phyloP scores from a whole-genome alignment of 2,888 invertebrate species.

The Himalopsyche anomala region DNA sequence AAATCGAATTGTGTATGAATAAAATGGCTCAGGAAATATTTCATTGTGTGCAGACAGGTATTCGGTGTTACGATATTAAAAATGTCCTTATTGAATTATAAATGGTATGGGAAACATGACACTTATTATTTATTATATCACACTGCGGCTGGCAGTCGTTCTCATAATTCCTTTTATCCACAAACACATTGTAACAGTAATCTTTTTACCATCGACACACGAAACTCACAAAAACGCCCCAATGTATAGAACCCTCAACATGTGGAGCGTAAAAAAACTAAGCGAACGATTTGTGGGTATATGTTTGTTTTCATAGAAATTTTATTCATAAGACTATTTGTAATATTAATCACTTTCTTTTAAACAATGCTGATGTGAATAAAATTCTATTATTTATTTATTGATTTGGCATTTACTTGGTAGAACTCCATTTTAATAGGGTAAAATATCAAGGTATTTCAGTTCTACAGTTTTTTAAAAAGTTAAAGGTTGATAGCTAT shows the following conservation, averaged over 20 bases:
- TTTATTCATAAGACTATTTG: too few species aligned
- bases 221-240: conserved; percentile 16
- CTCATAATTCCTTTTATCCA: conserved; percentile 34
- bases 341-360: too few species aligned
- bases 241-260: not conserved
- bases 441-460: too few species aligned
- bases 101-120: conserved; percentile 30
- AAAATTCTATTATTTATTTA: too few species aligned
- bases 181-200: conserved; percentile 24
- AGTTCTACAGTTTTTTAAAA: too few species aligned
- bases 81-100: conserved; percentile 34
- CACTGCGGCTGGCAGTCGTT: conserved; percentile 3
- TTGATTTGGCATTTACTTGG: too few species aligned
- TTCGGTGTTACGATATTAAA: not conserved
- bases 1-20: not conserved
- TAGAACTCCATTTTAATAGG: too few species aligned
- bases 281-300: too few species aligned
- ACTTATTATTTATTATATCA: conserved; percentile 26
- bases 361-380: too few species aligned
- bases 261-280: not conserved
- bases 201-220: conserved; percentile 34
- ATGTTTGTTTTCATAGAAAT: too few species aligned
- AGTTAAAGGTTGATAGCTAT: too few species aligned
- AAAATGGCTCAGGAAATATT: not conserved
- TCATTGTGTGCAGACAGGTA: conserved; percentile 7